Evolutionary conservation across 2,888 invertebrate species (phyloP), one percentile per base, ranked within the genome.

Genomic region (Oscheius sp.): DNA sequence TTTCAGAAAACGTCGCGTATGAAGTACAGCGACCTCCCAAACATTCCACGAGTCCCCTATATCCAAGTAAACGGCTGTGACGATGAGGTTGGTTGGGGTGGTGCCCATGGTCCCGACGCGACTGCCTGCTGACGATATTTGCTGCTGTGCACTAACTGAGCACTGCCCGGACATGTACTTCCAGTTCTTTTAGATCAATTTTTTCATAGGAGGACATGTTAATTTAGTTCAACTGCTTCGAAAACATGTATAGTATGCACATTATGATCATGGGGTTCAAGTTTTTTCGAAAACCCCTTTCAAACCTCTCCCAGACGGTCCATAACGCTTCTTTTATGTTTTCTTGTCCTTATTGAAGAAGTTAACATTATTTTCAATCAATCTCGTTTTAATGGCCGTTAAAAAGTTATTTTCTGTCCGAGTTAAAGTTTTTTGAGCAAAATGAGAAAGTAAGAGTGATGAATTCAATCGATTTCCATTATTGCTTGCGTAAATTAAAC

Each of bases 21-120:
- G 68, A 68, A 53, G 55, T 68, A 68, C 68, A 68, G 68, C 55
- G 68, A 68, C 55, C 55, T 68, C 13, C 68, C 68, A 7, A 68
- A 68, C 42, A 68, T 68, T 33, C 35, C 48, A 7, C 7, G 63
- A 21, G 63, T 63, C 2, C 63, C 63, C 29, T 50, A 48, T n/a
- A 63, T 63, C 5, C 63, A 63, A 63, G 63, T 68, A 29, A 55
- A 55, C 35, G 55, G 37, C 53, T 55, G 55, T n/a, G 55, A 53
- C n/a, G 42, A 68, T 53, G 68, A 68, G 53, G 68, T 68, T 29
- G 37, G 55, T 21, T 21, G 32, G 63, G 62, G 35, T n/a, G 47
- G 32, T 48, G 33, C 33, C 50, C 33, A 32, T 53, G 68, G 68
- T 68, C 68, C 42, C 68, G 68, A 2, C 68, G 55, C 68, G 68